Percentiles rank a stretch among this genome's conserved stretches.
Conservation (phyloP, 2,888 invertebrate species). For the Lepidochrysops patricia region DNA sequence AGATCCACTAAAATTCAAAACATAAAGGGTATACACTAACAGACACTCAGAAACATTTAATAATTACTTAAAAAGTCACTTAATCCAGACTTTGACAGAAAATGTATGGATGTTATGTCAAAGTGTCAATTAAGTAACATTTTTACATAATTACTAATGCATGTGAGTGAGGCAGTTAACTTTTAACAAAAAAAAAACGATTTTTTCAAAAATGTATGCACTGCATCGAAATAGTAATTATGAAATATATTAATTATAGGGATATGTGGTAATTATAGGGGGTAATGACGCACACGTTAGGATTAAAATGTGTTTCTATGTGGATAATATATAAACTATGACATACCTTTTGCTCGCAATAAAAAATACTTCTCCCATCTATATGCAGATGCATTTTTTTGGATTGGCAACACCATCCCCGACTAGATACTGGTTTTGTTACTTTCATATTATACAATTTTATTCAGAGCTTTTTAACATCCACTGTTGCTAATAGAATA, state of each 20-base stretch:
- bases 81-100: too few species aligned
- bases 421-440: constrained; percentile 7
- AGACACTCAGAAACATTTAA: too few species aligned
- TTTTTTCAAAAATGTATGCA: too few species aligned
- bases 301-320: not conserved
- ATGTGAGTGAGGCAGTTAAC: too few species aligned
- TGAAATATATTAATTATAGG: not conserved
- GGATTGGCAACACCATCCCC: constrained; percentile 11
- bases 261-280: not conserved
- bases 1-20: too few species aligned
- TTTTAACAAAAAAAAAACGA: too few species aligned
- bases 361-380: constrained; percentile 11
- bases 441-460: constrained; percentile 9
- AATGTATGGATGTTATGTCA: too few species aligned
- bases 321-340: constrained; percentile 5
- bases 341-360: constrained; percentile 5
- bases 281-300: not conserved
- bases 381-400: constrained; percentile 4
- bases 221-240: not conserved
- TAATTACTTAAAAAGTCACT: too few species aligned
- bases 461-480: not conserved
- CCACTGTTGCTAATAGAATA: not conserved
- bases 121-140: too few species aligned
- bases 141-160: too few species aligned
- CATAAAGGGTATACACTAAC: too few species aligned